Base-by-base conservation (phyloP, 2,888 invertebrate species). In the Drosophila acutilabella region DNA sequence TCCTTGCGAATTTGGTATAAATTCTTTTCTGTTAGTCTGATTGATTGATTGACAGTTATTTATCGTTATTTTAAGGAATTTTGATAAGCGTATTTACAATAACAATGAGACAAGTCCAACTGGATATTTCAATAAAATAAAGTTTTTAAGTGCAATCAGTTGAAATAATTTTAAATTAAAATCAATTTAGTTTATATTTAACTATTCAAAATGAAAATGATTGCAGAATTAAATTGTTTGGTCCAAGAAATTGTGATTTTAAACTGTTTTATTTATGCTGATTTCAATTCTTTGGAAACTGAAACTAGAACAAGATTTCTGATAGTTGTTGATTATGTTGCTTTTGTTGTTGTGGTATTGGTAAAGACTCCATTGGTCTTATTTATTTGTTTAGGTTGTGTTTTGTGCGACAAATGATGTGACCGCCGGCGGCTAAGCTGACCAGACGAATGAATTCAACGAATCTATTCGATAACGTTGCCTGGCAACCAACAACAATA, bases 331-430 rank as follows among this genome's bases (percentile, higher is more conserved):
- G 8, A 26, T 30, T 10, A 42, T 38, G 23, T 26, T 47, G 20
- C n/a, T 42, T 33, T 10, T 51, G 59, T 51, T 48, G 30, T 41
- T 59, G 16, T 36, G 20, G 13, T 13, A 16, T 4, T 36, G 14
- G 13, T 13, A 48, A 26, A 23, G 23, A 5, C 13, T 23, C 14
- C 33, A 5, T 20, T 36, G 40, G 6, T 33, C 48, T 66, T 57
- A 57, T 62, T 62, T 73, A 59, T 73, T 74, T 73, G 62, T 40
- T 73, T 73, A 73, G 72, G 72, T 51, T 72, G 60, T 61, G 52
- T 58, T 44, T 36, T 57, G 67, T 53, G 26, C 36, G 44, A 42
- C 54, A 64, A 71, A 71, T 59, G 64, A 64, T 59, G 64, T 33
- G 52, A 53, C 26, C 36, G 61, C 67, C 52, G 44, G 30, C 42